phyloP scores from a whole-genome alignment of 2,888 invertebrate species.

The Diaperis boleti region DNA sequence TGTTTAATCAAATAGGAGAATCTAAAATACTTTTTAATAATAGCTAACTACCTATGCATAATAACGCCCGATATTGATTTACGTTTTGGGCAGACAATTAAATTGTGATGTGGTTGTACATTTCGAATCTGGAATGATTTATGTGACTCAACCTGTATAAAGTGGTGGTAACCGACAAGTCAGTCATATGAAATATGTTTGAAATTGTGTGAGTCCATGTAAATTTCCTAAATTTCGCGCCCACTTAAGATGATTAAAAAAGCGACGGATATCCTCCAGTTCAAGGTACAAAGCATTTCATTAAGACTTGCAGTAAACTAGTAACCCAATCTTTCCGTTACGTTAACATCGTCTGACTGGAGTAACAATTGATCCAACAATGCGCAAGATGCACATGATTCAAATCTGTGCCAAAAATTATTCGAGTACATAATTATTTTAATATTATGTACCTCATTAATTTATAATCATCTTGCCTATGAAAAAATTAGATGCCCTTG shows the following conservation, averaged over 20 bases:
- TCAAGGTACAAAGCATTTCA: slow-evolving; percentile 24
- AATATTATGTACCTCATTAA: neutral
- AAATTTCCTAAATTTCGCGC: slow-evolving; percentile 35
- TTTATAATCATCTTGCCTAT: too few relatives aligned
- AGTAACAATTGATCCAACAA: slow-evolving; percentile 40
- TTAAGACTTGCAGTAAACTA: slow-evolving; percentile 42
- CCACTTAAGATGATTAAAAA: slow-evolving; percentile 35
- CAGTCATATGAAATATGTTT: too few relatives aligned
- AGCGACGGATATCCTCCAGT: slow-evolving; percentile 40
- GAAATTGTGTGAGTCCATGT: slow-evolving; percentile 23
- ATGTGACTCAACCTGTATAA: too few relatives aligned
- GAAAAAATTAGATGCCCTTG: too few relatives aligned
- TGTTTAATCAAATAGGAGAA: too few relatives aligned
- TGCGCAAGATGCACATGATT: slow-evolving; percentile 14
- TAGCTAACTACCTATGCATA: too few relatives aligned
- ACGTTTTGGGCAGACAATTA: too few relatives aligned
- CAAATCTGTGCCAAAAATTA: neutral
- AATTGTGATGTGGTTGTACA: too few relatives aligned
- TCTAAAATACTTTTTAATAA: too few relatives aligned
- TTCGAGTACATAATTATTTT: slow-evolving; percentile 6
- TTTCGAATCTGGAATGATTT: too few relatives aligned
- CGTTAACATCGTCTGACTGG: slow-evolving; percentile 35
- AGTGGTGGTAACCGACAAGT: too few relatives aligned
- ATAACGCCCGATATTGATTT: too few relatives aligned
- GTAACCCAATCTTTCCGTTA: slow-evolving; percentile 42